Base-by-base conservation (phyloP, 1,140 invertebrate genomes). In the Ostrea edulis region DNA sequence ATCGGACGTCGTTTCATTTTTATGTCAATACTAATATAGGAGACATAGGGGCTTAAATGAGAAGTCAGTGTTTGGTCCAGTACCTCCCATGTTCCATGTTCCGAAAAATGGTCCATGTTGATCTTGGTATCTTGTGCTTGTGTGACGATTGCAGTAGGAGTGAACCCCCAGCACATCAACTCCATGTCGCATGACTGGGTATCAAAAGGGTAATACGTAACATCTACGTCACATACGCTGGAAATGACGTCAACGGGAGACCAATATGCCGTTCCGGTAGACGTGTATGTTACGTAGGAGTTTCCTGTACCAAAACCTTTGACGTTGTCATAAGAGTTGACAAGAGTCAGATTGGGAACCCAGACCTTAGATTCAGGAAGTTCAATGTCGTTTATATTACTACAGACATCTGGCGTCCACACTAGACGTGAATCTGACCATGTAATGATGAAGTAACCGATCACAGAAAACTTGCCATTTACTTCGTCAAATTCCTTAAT, bases 401-500 rank as follows among this genome's bases (percentile, higher is more conserved):
- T 87, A 12, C 87, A 86, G 8, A 25, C 44, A 5, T n/a, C 8
- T 0, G 89, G 86, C 71, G 87, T 51, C 89, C 89, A 89, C 54
- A 84, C 20, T 9, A 89, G 22, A 22, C 89, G 84, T 25, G 35
- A 22, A 44, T 89, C 89, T 2, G 54, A 25, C 89, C 89, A 89
- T 14, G 52, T 77, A 17, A 87, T 81, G 22, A 62, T 83, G 17
- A 87, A 83, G 11, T 83, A 87, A 7, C 86, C 83, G 14, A 86
- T 86, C 20, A 89, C 71, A 0, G 89, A 58, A 83, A 89, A 86
- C 81, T 89, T 89, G 7, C 89, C 89, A 25, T 58, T 89, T 4
- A 89, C 89, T 83, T 89, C 89, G 52, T 89, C 86, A 62, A 89
- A 89, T 35, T 89, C 86, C 71, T 83, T 85, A 17, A 89, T 87